Percentiles rank a stretch among this genome's conserved stretches.
These are phyloP conservation scores for Ctenomys sociabilis DNA, from an alignment of 2,113 vertebrate species.

Conservation along the genomic window DNA sequence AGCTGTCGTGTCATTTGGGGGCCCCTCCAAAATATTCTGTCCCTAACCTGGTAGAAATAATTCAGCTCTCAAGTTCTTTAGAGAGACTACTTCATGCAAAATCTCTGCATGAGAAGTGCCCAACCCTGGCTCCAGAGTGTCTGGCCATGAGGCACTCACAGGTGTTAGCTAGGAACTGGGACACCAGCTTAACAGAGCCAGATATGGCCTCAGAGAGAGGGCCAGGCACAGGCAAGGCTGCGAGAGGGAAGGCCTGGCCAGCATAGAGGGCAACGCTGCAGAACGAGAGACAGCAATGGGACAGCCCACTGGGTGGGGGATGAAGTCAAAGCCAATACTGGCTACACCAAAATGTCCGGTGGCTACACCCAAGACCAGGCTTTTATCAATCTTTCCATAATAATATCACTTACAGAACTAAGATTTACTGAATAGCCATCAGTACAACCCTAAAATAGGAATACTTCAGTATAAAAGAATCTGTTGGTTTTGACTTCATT, in stretches of 20 bases:
- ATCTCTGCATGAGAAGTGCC: background rate
- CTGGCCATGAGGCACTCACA: background rate
- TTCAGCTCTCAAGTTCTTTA: background rate
- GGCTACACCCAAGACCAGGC: background rate
- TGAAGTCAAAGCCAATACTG: background rate
- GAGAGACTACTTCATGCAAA: background rate
- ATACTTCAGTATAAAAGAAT: background rate
- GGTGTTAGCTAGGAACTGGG: background rate
- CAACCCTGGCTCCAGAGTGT: background rate
- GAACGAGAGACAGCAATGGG: background rate
- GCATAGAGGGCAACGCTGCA: background rate
- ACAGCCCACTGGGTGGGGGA: too few relatives aligned
- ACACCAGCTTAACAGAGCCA: background rate
- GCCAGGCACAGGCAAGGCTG: background rate
- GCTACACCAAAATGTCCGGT: background rate
- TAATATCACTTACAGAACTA: background rate
- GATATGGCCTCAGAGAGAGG: background rate
- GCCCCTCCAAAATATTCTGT: background rate
- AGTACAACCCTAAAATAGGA: slow-evolving; percentile 3
- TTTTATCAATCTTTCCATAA: background rate
- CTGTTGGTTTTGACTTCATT: background rate
- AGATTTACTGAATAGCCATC: background rate
- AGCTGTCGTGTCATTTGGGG: background rate
- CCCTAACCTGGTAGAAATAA: background rate
- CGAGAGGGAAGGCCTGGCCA: background rate